phyloP scores from a whole-genome alignment of 2,113 vertebrate species.

The Pollachius pollachius region DNA sequence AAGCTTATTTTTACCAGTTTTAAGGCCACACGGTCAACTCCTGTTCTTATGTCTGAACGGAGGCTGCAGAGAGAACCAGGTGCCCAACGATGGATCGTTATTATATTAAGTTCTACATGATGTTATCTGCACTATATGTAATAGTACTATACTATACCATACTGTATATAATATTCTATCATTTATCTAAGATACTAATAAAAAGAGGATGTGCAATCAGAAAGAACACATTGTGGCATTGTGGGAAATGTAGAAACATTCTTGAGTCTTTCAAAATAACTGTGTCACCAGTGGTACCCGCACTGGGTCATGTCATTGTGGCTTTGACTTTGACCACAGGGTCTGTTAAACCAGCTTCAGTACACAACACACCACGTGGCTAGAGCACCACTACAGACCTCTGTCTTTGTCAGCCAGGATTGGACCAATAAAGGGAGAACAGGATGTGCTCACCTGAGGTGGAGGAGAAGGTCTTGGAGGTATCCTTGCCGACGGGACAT shows the following conservation, averaged over 20 bases:
- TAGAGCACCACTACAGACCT: too few relatives aligned
- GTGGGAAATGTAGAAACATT: slow-evolving; percentile 35
- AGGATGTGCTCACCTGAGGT: background rate
- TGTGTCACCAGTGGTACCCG: slow-evolving; percentile 41
- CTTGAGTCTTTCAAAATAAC: slow-evolving; percentile 62
- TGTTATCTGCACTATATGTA: too few relatives aligned
- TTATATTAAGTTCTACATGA: too few relatives aligned
- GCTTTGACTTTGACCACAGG: slow-evolving; percentile 28
- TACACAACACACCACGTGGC: background rate
- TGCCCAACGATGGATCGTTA: background rate
- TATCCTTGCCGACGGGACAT: slow-evolving; percentile 61
- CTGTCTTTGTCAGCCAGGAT: too few relatives aligned
- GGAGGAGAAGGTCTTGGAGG: slow-evolving; percentile 32
- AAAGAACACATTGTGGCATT: background rate
- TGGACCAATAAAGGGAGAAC: background rate
- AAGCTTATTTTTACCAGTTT: too few relatives aligned
- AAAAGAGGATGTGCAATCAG: background rate
- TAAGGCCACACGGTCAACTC: too few relatives aligned
- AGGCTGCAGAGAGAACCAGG: background rate
- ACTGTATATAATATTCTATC: too few relatives aligned
- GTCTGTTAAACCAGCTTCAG: slow-evolving; percentile 26
- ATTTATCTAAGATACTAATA: too few relatives aligned
- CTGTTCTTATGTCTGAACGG: too few relatives aligned
- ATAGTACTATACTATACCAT: too few relatives aligned
- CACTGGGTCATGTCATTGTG: slow-evolving; percentile 4